Conservation (phyloP, 2,797 vertebrate species). For the Paedocypris micromegethes region DNA sequence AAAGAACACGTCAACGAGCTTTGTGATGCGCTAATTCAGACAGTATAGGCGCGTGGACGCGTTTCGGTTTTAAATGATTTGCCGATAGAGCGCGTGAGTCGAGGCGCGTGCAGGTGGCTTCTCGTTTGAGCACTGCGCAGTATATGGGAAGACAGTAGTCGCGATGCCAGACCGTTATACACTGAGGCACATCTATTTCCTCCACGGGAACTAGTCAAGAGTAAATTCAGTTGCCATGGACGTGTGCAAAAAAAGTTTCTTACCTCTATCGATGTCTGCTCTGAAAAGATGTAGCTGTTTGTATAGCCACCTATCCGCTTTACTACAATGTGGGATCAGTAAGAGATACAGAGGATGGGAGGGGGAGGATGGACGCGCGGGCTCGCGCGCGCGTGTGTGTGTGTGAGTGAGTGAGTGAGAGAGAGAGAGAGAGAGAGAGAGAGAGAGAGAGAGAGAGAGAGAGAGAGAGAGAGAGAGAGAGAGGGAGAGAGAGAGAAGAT, state of each 20-base stretch:
- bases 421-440: slow-evolving; percentile 15
- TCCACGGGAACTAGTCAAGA: background rate
- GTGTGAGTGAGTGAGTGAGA: slow-evolving; percentile 14
- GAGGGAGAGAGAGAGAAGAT: slow-evolving; percentile 23
- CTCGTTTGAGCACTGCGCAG: slow-evolving; percentile 28
- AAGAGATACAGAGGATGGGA: slow-evolving; percentile 21
- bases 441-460: slow-evolving; percentile 7
- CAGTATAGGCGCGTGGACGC: background rate
- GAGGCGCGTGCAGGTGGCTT: slow-evolving; percentile 31
- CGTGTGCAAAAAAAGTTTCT: slow-evolving; percentile 9
- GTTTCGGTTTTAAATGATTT: background rate
- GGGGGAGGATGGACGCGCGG: background rate
- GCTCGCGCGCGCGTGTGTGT: slow-evolving; percentile 12
- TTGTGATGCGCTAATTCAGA: background rate
- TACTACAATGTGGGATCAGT: slow-evolving; percentile 35
- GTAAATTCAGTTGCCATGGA: background rate
- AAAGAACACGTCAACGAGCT: background rate
- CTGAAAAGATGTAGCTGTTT: slow-evolving; percentile 27
- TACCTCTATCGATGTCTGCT: slow-evolving; percentile 28
- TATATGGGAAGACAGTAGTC: background rate
- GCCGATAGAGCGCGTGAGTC: background rate
- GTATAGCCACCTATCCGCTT: slow-evolving; percentile 33
- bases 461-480: slow-evolving; percentile 16
- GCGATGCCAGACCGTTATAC: slow-evolving; percentile 2
- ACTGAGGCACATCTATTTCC: background rate